A percentile compares a stretch with the other conserved stretches of the same genome.
phyloP scores from a whole-genome alignment of 1,140 invertebrate species.

The Dufourea novaeangliae region DNA sequence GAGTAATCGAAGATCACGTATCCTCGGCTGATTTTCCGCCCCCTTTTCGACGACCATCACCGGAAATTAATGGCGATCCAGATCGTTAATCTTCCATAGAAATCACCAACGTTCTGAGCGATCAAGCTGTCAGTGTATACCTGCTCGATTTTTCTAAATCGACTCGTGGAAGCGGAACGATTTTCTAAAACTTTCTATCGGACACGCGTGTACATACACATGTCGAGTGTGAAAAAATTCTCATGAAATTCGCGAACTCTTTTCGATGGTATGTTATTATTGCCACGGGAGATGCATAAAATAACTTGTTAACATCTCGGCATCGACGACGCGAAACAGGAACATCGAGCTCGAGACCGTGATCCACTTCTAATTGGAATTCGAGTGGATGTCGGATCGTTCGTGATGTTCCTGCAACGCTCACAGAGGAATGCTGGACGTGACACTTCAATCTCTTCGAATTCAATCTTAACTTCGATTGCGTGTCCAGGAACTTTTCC shows the following conservation, averaged over 20 bases:
- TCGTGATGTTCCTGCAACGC: background rate
- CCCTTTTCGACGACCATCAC: background rate
- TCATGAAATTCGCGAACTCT: background rate
- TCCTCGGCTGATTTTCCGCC: background rate
- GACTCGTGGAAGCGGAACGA: slow-evolving; percentile 7
- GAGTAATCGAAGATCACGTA: too few relatives aligned
- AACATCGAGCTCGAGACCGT: background rate
- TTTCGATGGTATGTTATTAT: background rate
- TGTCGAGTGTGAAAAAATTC: background rate
- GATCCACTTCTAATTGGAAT: slow-evolving; percentile 21
- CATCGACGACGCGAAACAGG: background rate
- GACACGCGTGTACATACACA: background rate
- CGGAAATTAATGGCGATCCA: background rate
- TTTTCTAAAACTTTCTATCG: slow-evolving; percentile 38
- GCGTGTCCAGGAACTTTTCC: background rate
- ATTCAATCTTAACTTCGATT: background rate
- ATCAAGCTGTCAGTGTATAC: background rate
- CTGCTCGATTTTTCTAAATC: background rate
- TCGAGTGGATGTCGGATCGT: background rate
- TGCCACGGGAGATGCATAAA: background rate
- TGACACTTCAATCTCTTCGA: background rate
- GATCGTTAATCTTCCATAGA: background rate
- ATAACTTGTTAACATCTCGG: too few relatives aligned
- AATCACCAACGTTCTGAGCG: background rate
- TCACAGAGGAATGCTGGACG: background rate